Base-by-base conservation (phyloP, 2,888 invertebrate species). In the Cerastoderma edule region DNA sequence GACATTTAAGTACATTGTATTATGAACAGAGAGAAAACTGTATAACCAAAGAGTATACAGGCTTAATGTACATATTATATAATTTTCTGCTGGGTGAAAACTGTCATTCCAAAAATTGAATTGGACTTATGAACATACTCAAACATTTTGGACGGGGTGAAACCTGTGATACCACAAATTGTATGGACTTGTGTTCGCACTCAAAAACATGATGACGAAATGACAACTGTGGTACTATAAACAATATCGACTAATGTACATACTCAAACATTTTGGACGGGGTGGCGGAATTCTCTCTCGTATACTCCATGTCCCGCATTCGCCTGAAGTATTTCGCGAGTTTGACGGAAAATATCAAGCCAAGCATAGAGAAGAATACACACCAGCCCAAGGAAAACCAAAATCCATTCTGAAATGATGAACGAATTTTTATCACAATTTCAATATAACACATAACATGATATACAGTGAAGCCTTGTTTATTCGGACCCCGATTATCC, bases 351-450 rank as follows among this genome's bases (percentile, higher is more conserved):
- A 77, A 74, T 33, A 80, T 77, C 27, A 77, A 13, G 19, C 63
- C 39, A 10, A 72, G 63, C 44, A 80, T 56, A 32, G 77, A 80
- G 69, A 80, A 80, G 24, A 80, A 77, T 28, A 80, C 48, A 19
- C 74, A 75, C 80, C 80, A 80, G 13, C 80, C 80, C 2, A 80
- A 50, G 16, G 80, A 74, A 48, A 80, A 80, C 80, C 80, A 80
- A 67, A 80, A 74, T 22, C 76, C 80, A 54, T 80, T 80, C 80
- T 80, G 69, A 44, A 80, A 80, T 0, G 10, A 19, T 35, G 22
- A 54, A 6, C 32, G n/a, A 60, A 60, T 19, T n/a, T n/a, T n/a
- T n/a, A n/a, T n/a, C n/a, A n/a, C n/a, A n/a, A n/a, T n/a, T n/a
- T n/a, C n/a, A n/a, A n/a, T n/a, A n/a, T n/a, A n/a, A n/a, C n/a